Conservation (phyloP, 2,888 invertebrate genomes). For the Hydrotaea cyrtoneurina region DNA sequence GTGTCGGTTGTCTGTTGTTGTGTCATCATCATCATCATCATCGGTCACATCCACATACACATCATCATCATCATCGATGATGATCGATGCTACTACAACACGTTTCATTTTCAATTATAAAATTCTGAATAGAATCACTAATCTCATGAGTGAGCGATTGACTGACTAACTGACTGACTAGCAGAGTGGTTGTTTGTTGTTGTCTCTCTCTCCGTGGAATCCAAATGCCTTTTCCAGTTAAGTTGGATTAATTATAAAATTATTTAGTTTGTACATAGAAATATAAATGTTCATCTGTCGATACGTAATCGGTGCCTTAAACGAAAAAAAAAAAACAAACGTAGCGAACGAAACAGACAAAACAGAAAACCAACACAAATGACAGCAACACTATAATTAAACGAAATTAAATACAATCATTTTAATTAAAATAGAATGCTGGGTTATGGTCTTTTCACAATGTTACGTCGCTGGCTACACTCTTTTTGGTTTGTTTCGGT, state of each 20-base stretch:
- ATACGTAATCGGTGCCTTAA: background rate
- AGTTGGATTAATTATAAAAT: slow-evolving; percentile 5
- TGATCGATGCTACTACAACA: background rate
- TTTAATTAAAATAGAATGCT: slow-evolving; percentile 15
- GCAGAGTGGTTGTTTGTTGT: background rate
- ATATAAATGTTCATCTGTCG: background rate
- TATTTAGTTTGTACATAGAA: background rate
- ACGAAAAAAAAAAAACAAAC: background rate
- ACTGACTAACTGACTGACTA: background rate
- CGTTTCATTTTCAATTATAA: background rate
- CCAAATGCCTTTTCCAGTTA: slow-evolving; percentile 8
- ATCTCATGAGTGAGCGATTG: background rate
- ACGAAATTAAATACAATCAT: slow-evolving; percentile 14
- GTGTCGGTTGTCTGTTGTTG: background rate
- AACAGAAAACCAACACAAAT: background rate
- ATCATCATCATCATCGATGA: background rate
- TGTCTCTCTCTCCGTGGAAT: background rate
- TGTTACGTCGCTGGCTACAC: no score
- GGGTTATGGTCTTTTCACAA: background rate
- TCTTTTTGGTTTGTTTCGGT: no score
- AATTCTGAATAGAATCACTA: slow-evolving; percentile 9
- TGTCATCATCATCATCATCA: slow-evolving; percentile 13
- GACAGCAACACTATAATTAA: slow-evolving; percentile 17
- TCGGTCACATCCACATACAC: no score
- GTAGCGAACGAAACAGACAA: no score